phyloP scores from a whole-genome alignment of 2,888 invertebrate genomes.

The Tenodera sinensis region DNA sequence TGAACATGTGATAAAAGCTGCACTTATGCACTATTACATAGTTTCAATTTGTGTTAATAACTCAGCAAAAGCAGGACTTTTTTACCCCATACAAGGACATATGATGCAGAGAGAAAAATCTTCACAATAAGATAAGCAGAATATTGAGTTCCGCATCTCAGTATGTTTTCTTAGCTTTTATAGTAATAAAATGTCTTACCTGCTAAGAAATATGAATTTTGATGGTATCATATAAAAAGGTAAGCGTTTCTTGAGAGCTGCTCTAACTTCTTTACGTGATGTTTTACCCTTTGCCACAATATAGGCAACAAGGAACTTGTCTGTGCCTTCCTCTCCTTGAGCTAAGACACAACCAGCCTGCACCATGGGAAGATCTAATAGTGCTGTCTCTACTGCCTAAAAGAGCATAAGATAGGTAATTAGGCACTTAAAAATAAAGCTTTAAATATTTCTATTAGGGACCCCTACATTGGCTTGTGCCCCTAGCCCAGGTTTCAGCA shows the following conservation, averaged over 20 bases:
- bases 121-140: neutral
- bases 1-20: too few species aligned
- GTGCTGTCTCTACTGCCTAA: constrained; percentile 36
- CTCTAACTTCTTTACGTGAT: constrained; percentile 30
- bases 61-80: too few species aligned
- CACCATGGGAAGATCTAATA: constrained; percentile 34
- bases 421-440: too few species aligned
- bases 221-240: constrained; percentile 38
- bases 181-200: constrained; percentile 28
- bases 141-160: neutral
- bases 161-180: neutral
- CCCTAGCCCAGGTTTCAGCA: too few species aligned
- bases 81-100: neutral
- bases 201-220: constrained; percentile 34
- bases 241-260: constrained; percentile 34
- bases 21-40: too few species aligned
- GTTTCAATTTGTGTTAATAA: too few species aligned
- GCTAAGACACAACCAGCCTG: constrained; percentile 33
- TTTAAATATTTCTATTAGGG: too few species aligned
- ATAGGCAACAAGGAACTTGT: constrained; percentile 36
- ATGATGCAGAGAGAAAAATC: neutral
- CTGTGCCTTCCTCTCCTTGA: constrained; percentile 35
- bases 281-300: constrained; percentile 32
- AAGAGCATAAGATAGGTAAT: neutral
- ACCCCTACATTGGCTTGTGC: too few species aligned